A percentile compares a stretch with the other conserved stretches of the same genome.
Evolutionary conservation across 2,797 vertebrate species (phyloP).

Genomic region (Neosilurus mollespiculum): DNA sequence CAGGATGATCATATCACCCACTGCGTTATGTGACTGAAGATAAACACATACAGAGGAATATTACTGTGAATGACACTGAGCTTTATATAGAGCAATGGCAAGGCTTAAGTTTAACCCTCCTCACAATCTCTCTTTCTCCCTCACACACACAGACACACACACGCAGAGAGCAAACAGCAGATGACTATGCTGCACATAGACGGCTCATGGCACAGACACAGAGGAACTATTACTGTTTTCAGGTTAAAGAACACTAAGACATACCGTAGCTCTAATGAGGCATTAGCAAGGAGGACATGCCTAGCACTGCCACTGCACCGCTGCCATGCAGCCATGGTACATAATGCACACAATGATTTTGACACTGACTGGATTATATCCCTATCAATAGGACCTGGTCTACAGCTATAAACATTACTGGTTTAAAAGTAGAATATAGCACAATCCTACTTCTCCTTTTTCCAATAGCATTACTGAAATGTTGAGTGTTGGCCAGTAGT

Average conservation of each 20-base stretch:
- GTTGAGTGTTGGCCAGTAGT: background rate
- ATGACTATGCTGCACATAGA: constrained; percentile 62
- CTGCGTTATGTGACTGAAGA: background rate
- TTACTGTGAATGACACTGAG: constrained; percentile 12
- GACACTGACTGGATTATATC: background rate
- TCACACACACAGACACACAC: constrained; percentile 10
- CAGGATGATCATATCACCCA: background rate
- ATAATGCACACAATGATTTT: background rate
- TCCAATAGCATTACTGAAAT: no score
- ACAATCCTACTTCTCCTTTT: background rate
- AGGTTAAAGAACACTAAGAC: constrained; percentile 71
- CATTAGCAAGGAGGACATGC: constrained; percentile 49
- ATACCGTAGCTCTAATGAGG: constrained; percentile 57
- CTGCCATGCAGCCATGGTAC: background rate
- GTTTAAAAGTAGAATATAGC: background rate
- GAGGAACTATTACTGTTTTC: constrained; percentile 70
- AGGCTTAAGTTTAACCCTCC: background rate
- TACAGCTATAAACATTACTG: background rate
- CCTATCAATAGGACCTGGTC: background rate
- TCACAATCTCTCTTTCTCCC: background rate
- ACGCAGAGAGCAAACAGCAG: constrained; percentile 59
- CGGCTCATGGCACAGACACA: constrained; percentile 55
- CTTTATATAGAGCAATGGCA: background rate
- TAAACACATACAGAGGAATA: background rate
- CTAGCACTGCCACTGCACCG: constrained; percentile 11